These are phyloP conservation scores for Passer domesticus DNA, from an alignment of 2,113 vertebrate genomes.

Conservation along the genomic window DNA sequence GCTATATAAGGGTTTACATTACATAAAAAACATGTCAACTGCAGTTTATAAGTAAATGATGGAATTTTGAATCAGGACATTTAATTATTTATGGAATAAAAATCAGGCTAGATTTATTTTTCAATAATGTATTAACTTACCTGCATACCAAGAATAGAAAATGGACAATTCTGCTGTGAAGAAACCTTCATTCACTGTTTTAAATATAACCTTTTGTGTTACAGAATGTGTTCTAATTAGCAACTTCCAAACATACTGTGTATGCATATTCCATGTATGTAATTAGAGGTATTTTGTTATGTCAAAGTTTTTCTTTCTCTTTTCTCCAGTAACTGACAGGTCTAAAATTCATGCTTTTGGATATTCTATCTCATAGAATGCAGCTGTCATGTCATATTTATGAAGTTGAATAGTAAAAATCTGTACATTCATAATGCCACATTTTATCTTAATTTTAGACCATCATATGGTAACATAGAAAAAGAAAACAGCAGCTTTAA, in stretches of 20 bases:
- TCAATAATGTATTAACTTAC: background rate
- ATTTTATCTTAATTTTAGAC: background rate
- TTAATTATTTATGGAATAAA: background rate
- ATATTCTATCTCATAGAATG: background rate
- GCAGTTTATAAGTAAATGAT: background rate
- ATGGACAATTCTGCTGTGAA: background rate
- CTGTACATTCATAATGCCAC: background rate
- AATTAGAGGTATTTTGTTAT: background rate
- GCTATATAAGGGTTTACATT: background rate
- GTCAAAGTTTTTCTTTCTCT: background rate
- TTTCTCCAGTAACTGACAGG: background rate
- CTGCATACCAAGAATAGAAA: background rate
- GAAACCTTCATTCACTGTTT: background rate
- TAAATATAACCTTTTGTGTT: background rate
- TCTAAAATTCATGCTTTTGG: background rate
- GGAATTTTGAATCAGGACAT: background rate
- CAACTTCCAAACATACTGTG: background rate
- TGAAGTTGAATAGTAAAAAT: background rate
- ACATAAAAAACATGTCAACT: background rate
- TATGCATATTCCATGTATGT: background rate
- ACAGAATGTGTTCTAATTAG: background rate
- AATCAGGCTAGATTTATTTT: background rate
- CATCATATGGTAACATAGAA: background rate
- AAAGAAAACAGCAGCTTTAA: background rate
- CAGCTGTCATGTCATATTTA: background rate